Base-by-base conservation (phyloP, 2,888 invertebrate species). In the Plagodis pulveraria region DNA sequence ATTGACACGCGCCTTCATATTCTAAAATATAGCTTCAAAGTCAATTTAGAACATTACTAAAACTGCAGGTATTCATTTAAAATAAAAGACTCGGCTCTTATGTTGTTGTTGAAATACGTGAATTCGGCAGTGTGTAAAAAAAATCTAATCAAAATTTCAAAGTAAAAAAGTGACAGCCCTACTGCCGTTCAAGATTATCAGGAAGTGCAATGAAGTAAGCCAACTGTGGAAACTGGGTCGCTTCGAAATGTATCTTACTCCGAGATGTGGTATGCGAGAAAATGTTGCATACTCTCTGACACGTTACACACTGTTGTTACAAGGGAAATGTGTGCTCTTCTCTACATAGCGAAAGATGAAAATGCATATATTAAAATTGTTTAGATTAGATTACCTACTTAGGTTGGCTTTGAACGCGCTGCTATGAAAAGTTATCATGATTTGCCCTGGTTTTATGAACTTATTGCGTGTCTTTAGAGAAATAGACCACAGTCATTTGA, bases 221-320 rank as follows among this genome's bases (percentile, higher is more conserved):
- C 78, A 78, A 72, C 78, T 78, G 78, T 66, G 62, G 66, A 72
- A 78, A 76, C 71, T 74, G 53, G 77, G 71, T 11, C 76, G 50
- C 33, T 48, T 55, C 63, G 56, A 62, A 65, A 67, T 65, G 44
- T 60, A 65, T 54, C 57, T 22, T 22, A 22, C 22, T 22, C 22
- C 62, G 48, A 8, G 9, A 22, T 12, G n/a, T n/a, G 22, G 10
- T 38, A 38, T 48, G 38, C 42, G 41, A 50, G 50, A 45, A 46
- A 56, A 22, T 55, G 43, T 49, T 50, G 32, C 44, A 6, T 33
- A 40, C 40, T 40, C 10, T 10, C 10, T 9, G 40, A 40, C 40
- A 40, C 10, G 49, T 44, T 22, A 35, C 49, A 45, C 32, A 34
- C 22, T 49, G 58, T 58, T 57, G 50, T 48, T 48, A 57, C 45